Evolutionary conservation across 2,113 vertebrate species (phyloP), one percentile per base, ranked within the genome.

Genomic region (Salvelinus fontinalis): DNA sequence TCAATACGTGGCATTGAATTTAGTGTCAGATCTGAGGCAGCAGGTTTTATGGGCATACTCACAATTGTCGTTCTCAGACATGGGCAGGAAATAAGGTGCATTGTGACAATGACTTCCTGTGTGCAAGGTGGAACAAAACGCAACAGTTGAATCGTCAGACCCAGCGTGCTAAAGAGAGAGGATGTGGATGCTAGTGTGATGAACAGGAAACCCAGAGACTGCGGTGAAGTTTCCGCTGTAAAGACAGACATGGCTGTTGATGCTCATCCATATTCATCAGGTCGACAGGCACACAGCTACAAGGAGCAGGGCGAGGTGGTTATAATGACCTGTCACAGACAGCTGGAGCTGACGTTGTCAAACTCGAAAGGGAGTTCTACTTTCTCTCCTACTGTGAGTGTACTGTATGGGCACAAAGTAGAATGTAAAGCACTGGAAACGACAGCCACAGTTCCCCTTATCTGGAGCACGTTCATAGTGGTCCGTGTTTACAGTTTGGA

Each of bases 121-220:
- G 16, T 54, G 13, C 16, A 5, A 18, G 14, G 13, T 54, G 51
- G 16, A 54, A 18, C 16, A 0, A 4, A 18, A 54, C 51, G 16
- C 39, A 44, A 44, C 9, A 3, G 9, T 11, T 44, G 9, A 11
- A 12, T 44, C 39, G 11, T 11, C 39, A 44, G 39, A 5, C 51
- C 51, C 51, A 18, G 51, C 51, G 5, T 2, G 12, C 51, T 54
- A 54, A 34, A 69, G 62, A 51, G 39, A 54, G 29, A 64, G 57
- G 57, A 44, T 44, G 39, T 44, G 27, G 26, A 14, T 11, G 8
- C 39, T 12, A 24, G 12, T 20, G 12, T 27, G 44, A 12, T 44
- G 39, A 44, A 12, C 68, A 70, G 68, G 39, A 70, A n/a, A 70
- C n/a, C 39, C 68, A n/a, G 34, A 44, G 18, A 44, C 67, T 44